Base-by-base conservation (phyloP, 2,888 invertebrate genomes). In the Nezara viridula region DNA sequence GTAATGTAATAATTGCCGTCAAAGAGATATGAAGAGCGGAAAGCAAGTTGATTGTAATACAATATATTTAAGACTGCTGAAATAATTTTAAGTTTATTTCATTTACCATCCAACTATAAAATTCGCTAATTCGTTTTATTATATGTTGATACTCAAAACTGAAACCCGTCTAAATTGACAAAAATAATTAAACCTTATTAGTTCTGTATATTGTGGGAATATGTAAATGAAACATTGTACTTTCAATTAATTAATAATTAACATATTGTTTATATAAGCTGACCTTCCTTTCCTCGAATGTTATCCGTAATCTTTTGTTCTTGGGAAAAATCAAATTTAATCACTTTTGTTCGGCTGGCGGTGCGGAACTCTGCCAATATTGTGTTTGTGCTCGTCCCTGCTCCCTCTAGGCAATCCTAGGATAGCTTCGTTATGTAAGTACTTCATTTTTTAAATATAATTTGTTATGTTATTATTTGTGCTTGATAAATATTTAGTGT, bases 261-360 rank as follows among this genome's bases (percentile, higher is more conserved):
- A 32, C 32, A 37, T 21, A 73, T 73, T 73, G 66, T 73, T 73
- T 73, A 37, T 73, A 10, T 73, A 73, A 73, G 5, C 19, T 73
- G 66, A 73, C 66, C 66, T 73, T 73, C 66, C 66, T 73, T 32
- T 37, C 37, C 66, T 73, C 21, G 32, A 73, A 37, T 73, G 66
- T n/a, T 73, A 37, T 73, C 66, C 66, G 32, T 73, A 73, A 73
- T 2, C 66, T 7, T 73, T 19, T 21, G 19, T 7, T 73, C 66
- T 73, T 73, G 66, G 27, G 66, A 73, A 73, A 73, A 37, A 73
- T 73, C 37, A 12, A 73, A 27, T 73, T 73, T 37, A 32, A 73
- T 32, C 16, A 73, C 32, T 37, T 73, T 73, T 73, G 66, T 73
- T 73, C 32, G 19, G 27, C 37, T 21, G 19, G 6, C 21, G 37